Evolutionary conservation across 2,888 invertebrate genomes (phyloP).

Genomic region (Norana najaformis): DNA sequence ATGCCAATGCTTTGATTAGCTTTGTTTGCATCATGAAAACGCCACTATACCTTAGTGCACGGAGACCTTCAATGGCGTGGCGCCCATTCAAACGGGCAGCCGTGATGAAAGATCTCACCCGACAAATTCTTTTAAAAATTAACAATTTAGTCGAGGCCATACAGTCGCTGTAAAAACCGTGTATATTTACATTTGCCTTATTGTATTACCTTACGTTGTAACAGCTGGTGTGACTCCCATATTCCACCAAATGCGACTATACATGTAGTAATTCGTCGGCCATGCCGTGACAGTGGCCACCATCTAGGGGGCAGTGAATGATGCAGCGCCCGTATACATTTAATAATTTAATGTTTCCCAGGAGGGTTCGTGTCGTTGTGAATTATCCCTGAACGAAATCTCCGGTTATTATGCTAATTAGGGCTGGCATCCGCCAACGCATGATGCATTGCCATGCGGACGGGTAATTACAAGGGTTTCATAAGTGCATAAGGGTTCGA

Average conservation of each 20-base stretch:
- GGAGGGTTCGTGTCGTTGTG: background rate
- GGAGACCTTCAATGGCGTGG: too few species aligned
- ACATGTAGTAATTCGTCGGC: background rate
- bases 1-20: too few species aligned
- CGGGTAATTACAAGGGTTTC: background rate
- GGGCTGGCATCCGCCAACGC: background rate
- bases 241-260: conserved; percentile 13
- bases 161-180: too few species aligned
- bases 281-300: background rate
- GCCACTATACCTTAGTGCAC: too few species aligned
- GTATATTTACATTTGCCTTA: too few species aligned
- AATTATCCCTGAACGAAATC: background rate
- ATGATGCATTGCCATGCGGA: background rate
- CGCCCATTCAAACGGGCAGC: too few species aligned
- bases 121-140: too few species aligned
- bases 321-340: background rate
- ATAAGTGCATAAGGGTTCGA: too few species aligned
- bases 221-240: background rate
- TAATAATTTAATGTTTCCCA: background rate
- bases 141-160: too few species aligned
- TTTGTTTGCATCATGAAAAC: too few species aligned
- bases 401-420: background rate
- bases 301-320: background rate
- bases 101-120: too few species aligned
- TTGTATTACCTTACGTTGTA: too few species aligned